A percentile compares a stretch with the other conserved stretches of the same genome.
phyloP scores from a whole-genome alignment of 2,888 invertebrate genomes.

The Synanthedon tipuliformis region DNA sequence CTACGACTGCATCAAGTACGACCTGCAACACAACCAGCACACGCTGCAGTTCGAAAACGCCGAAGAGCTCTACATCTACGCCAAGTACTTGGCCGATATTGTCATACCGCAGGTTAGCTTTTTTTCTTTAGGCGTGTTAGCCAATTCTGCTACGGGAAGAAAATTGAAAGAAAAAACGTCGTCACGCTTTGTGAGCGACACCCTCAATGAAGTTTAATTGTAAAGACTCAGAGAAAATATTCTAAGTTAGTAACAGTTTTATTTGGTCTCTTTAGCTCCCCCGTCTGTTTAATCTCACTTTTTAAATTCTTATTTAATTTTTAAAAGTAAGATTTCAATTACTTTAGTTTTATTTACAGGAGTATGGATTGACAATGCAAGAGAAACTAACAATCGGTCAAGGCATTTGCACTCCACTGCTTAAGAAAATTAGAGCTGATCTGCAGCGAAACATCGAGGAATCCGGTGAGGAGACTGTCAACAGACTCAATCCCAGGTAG shows the following conservation, averaged over 20 bases:
- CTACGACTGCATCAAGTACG: slow-evolving; percentile 99
- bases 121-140: too few species aligned
- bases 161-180: too few species aligned
- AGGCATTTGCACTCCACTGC: slow-evolving; percentile 95
- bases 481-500: slow-evolving; percentile 92
- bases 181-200: too few species aligned
- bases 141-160: too few species aligned
- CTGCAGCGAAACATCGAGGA: slow-evolving; percentile 94
- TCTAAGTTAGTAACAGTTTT: too few species aligned
- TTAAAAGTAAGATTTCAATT: too few species aligned
- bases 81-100: slow-evolving; percentile 97
- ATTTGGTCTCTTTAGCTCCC: too few species aligned
- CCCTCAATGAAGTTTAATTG: too few species aligned
- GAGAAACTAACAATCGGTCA: slow-evolving; percentile 97
- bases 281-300: too few species aligned
- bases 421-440: slow-evolving; percentile 96
- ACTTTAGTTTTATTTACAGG: slow-evolving; percentile 59
- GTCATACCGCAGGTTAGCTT: slow-evolving; percentile 91
- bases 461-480: slow-evolving; percentile 91
- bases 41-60: slow-evolving; percentile 93
- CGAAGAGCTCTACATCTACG: slow-evolving; percentile 92
- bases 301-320: neutral
- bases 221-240: too few species aligned
- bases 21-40: slow-evolving; percentile 97
- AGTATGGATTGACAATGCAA: slow-evolving; percentile 94